Evolutionary conservation across 2,113 vertebrate species (phyloP), one percentile per base, ranked within the genome.

Genomic region (Isurus oxyrinchus): DNA sequence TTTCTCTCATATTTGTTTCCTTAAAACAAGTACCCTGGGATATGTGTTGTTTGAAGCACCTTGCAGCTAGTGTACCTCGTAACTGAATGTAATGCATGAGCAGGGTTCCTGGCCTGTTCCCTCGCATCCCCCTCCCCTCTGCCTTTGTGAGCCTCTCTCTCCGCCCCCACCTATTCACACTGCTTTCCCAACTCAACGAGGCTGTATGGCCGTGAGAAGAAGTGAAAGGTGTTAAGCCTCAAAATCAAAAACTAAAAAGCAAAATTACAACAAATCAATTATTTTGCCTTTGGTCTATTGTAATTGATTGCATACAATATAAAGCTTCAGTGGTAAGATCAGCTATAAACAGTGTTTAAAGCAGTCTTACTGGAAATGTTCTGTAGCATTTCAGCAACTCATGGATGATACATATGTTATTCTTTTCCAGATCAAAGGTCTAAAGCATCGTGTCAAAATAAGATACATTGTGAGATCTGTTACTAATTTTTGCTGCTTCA

Each of bases 401-500:
- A 31, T 53, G 27, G 94, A 95, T 95, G 94, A 95, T 72, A 53
- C 94, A 95, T 95, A 55, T 95, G 94, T 95, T 95, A 67, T 95
- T 95, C 94, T 95, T 95, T 95, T 95, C 94, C 94, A 95, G 94
- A 95, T 95, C 94, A 95, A 95, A 95, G 94, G 94, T 95, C 94
- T 95, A 76, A 95, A 95, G 67, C 66, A 72, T 95, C 94, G 55
- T 95, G 94, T 95, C 94, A 95, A 95, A 95, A 95, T 95, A 95
- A 95, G 94, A 95, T 95, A 72, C 94, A 95, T 95, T 95, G 97
- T 96, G 97, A 97, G 97, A 96, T 98, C 97, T 98, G 98, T 97
- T 98, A 98, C 98, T 98, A 98, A 98, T 98, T 98, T 98, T 79
- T 98, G 98, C 98, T 99, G 98, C 99, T 99, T 98, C 98, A 98